Percentiles rank a stretch among this genome's conserved stretches.
These are phyloP conservation scores for Leptoteleia sp. DNA, from an alignment of 1,140 invertebrate species.

Conservation along the genomic window DNA sequence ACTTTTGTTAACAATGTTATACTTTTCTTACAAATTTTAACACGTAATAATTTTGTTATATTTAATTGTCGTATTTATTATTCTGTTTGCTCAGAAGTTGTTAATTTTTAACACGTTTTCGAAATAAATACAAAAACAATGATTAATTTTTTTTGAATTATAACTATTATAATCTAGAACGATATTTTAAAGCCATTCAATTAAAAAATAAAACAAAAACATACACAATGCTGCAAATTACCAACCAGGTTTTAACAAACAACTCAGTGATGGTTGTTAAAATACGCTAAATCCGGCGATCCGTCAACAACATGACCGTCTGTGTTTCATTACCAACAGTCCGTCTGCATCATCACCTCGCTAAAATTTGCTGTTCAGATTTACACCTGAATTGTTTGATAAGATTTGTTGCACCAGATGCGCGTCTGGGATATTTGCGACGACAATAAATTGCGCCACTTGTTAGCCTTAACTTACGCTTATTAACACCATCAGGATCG, in stretches of 20 bases:
- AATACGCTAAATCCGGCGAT: slow-evolving; percentile 58
- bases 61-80: no score
- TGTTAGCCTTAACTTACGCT: slow-evolving; percentile 31
- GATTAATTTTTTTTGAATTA: no score
- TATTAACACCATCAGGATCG: slow-evolving; percentile 17
- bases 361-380: slow-evolving; percentile 62
- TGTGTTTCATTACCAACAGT: slow-evolving; percentile 61
- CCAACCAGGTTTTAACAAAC: slow-evolving; percentile 59
- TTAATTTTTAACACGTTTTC: no score
- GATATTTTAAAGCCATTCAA: no score
- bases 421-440: slow-evolving; percentile 28
- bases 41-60: no score
- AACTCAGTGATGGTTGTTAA: slow-evolving; percentile 30
- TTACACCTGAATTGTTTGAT: slow-evolving; percentile 56
- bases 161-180: no score
- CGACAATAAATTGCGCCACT: slow-evolving; percentile 45
- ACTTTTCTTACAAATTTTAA: no score
- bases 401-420: slow-evolving; percentile 45
- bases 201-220: no score
- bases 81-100: no score
- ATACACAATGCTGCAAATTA: no score
- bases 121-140: no score
- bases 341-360: slow-evolving; percentile 45
- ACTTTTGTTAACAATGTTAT: no score
- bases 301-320: slow-evolving; percentile 60